Percentiles rank a stretch among this genome's conserved stretches.
These are phyloP conservation scores for Dorcus parallelipipedus DNA, from an alignment of 2,888 invertebrate species.

Conservation along the genomic window DNA sequence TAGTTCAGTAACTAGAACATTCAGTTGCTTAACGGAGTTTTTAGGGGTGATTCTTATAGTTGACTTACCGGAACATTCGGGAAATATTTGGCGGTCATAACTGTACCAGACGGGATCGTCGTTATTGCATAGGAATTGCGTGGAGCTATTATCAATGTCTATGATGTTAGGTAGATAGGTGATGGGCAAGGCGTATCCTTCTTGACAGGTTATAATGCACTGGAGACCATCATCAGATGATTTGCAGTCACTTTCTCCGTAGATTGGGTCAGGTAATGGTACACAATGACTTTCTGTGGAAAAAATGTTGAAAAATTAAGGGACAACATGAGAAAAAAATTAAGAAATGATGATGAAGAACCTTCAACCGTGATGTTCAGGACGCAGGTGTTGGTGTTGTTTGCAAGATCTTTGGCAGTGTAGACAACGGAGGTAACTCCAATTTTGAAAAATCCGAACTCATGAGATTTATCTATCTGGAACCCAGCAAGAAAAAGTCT, in stretches of 20 bases:
- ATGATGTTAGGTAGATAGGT: conserved; percentile 26
- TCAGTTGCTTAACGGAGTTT: background rate
- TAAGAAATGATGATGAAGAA: conserved; percentile 24
- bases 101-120: conserved; percentile 45
- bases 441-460: conserved; percentile 52
- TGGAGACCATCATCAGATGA: conserved; percentile 33
- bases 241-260: conserved; percentile 40
- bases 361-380: conserved; percentile 61
- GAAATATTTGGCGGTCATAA: conserved; percentile 44
- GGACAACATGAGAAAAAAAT: background rate
- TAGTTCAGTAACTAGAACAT: conserved; percentile 47
- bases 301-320: background rate
- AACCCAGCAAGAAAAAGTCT: conserved; percentile 13
- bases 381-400: conserved; percentile 57
- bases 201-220: conserved; percentile 58
- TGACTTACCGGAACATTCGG: conserved; percentile 53
- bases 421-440: conserved; percentile 59
- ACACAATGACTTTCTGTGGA: conserved; percentile 40
- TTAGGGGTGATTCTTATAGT: background rate
- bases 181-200: conserved; percentile 60
- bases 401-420: conserved; percentile 55
- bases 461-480: conserved; percentile 44
- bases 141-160: conserved; percentile 25
- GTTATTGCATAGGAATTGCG: conserved; percentile 41
- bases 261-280: conserved; percentile 37